Evolutionary conservation across 2,888 invertebrate species (phyloP), one percentile per base, ranked within the genome.

Genomic region (Entomobrya proxima): DNA sequence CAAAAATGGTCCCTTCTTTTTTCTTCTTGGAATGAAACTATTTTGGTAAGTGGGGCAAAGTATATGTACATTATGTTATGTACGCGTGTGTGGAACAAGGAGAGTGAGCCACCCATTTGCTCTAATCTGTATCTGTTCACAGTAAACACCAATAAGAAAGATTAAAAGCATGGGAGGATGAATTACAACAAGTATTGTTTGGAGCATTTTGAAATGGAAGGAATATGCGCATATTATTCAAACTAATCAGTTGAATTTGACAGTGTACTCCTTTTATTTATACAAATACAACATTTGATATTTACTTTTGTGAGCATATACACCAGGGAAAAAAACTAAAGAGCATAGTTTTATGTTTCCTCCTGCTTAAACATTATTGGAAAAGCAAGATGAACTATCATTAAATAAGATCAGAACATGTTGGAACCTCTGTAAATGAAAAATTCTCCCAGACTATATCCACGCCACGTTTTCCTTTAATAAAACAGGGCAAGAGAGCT

Each of bases 1-100:
- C 61, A 50, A 30, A 85, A 85, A 85, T 74, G 84, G 67, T 44
- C 44, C 44, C 7, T 40, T 40, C n/a, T 40, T 40, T 40, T 67
- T 79, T 32, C 32, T 52, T 50, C 69, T 30, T 47, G 11, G 40
- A 64, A 24, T 40, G 67, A 47, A 76, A 52, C 64, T 27, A 58
- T 50, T 82, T 82, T 82, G 24, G 64, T 47, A 82, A 74, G 61
- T 72, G 24, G 37, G 50, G 47, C 24, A 47, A 24, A 72, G 35
- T 32, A 21, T 61, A 40, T 52, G 44, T 37, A 24, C n/a, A 5
- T 9, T 44, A 27, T 32, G 58, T 27, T 35, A 18, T n/a, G 32
- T 27, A 58, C 30, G 15, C 24, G 2, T 58, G 58, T n/a, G n/a
- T n/a, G n/a, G n/a, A n/a, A n/a, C n/a, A n/a, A n/a, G n/a, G n/a